Evolutionary conservation across 2,888 invertebrate genomes (phyloP).

Genomic region (Dolomedes plantarius): DNA sequence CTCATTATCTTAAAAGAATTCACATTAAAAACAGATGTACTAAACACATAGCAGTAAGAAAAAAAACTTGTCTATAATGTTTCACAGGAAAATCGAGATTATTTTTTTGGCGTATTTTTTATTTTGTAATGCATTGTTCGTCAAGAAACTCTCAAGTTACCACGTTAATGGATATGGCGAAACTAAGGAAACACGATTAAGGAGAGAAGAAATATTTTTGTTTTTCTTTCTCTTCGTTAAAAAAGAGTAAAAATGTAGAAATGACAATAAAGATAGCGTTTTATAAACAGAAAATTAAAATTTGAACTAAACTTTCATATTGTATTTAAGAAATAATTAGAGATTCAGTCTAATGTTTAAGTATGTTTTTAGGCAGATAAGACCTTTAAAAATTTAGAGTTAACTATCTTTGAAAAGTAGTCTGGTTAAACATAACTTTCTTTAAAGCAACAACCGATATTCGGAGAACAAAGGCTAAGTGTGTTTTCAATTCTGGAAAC

Average conservation of each 20-base stretch:
- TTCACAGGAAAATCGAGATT: conserved; percentile 12
- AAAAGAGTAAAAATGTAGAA: conserved; percentile 22
- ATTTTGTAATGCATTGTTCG: conserved; percentile 36
- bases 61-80: conserved; percentile 1
- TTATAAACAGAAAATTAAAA: background rate
- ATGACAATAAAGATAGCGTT: conserved; percentile 9
- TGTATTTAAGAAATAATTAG: background rate
- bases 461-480: too few relatives aligned
- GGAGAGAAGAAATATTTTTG: conserved; percentile 24
- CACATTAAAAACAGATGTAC: conserved; percentile 16
- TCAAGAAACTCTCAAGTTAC: conserved; percentile 49
- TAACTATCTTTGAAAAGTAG: background rate
- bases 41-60: background rate
- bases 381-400: background rate
- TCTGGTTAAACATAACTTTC: too few relatives aligned
- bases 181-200: conserved; percentile 55
- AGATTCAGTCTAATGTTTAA: background rate
- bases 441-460: too few relatives aligned
- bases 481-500: too few relatives aligned
- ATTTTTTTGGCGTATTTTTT: conserved; percentile 21
- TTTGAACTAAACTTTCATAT: background rate
- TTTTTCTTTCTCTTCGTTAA: conserved; percentile 24
- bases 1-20: conserved; percentile 16
- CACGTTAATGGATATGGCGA: conserved; percentile 55
- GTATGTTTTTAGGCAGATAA: background rate